These are phyloP conservation scores for Cataglyphis rosenhaueri DNA, from an alignment of 2,888 invertebrate genomes.

Conservation along the genomic window DNA sequence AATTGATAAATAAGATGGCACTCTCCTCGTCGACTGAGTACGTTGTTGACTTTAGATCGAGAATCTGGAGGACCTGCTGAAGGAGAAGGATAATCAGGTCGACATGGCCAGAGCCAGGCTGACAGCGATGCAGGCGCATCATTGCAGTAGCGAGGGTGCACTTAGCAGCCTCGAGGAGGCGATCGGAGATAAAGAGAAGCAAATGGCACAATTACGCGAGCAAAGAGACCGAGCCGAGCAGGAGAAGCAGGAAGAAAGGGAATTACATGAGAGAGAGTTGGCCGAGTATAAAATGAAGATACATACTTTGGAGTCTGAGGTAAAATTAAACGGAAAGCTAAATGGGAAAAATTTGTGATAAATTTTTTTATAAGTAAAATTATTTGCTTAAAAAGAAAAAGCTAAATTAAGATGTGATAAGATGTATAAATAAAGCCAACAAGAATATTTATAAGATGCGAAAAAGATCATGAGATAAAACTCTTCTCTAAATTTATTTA, in stretches of 20 bases:
- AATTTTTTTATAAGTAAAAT: background rate
- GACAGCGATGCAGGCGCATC: conserved; percentile 97
- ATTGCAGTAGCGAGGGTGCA: conserved; percentile 97
- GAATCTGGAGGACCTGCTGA: conserved; percentile 97
- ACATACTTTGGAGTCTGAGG: conserved; percentile 95
- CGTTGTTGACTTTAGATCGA: conserved; percentile 90
- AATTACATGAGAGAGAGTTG: conserved; percentile 96
- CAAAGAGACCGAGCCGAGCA: conserved; percentile 98
- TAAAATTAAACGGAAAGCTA: conserved; percentile 57
- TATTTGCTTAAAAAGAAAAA: background rate
- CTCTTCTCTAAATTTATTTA: background rate
- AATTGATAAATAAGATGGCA: background rate
- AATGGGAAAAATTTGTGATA: background rate
- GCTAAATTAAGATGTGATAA: background rate
- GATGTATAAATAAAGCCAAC: background rate
- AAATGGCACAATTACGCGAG: conserved; percentile 97
- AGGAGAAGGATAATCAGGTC: conserved; percentile 99
- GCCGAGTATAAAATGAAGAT: conserved; percentile 98
- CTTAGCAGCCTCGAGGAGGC: conserved; percentile 97
- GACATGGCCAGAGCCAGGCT: conserved; percentile 96
- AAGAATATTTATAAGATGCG: background rate
- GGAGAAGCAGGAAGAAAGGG: conserved; percentile 98
- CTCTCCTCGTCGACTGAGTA: background rate
- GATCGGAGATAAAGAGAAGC: conserved; percentile 98
- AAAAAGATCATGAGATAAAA: background rate